Evolutionary conservation across 2,888 invertebrate species (phyloP).

Genomic region (Alloscopus bannaensis): DNA sequence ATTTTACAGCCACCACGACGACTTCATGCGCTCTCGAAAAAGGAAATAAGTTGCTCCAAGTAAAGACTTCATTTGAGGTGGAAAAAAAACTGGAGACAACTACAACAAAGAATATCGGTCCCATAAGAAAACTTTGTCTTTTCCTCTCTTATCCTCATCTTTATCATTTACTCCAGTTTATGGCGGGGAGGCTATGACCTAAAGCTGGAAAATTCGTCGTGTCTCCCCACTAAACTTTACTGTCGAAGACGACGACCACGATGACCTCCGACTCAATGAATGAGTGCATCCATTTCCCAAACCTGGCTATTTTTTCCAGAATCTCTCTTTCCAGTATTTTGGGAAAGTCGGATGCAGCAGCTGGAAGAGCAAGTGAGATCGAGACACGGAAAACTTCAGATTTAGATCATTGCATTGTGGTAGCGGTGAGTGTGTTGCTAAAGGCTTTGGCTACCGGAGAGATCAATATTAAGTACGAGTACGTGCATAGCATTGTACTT

Average conservation of each 20-base stretch:
- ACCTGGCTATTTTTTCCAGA: background rate
- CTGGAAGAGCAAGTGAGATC: background rate
- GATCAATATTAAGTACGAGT: slow-evolving; percentile 65
- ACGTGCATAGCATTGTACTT: slow-evolving; percentile 52
- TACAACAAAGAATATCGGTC: slow-evolving; percentile 20
- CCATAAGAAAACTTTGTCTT: slow-evolving; percentile 46
- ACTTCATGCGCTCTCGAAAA: slow-evolving; percentile 11
- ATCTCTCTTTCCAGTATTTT: slow-evolving; percentile 14
- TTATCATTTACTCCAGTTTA: slow-evolving; percentile 34
- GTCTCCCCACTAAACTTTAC: slow-evolving; percentile 32
- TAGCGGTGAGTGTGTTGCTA: slow-evolving; percentile 22
- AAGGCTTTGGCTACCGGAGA: slow-evolving; percentile 31
- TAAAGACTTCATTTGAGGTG: slow-evolving; percentile 30
- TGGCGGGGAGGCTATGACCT: background rate
- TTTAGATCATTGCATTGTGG: slow-evolving; percentile 52
- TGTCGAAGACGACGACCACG: slow-evolving; percentile 27
- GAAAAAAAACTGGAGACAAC: background rate
- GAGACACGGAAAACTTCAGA: slow-evolving; percentile 34
- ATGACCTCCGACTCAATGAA: background rate
- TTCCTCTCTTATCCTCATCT: slow-evolving; percentile 15
- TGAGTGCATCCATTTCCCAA: slow-evolving; percentile 2
- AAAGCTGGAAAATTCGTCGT: background rate
- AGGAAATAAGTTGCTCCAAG: slow-evolving; percentile 1
- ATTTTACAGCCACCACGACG: too few species aligned
- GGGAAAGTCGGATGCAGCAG: background rate